phyloP scores from a whole-genome alignment of 2,797 vertebrate genomes.

The Malurus leucopterus region DNA sequence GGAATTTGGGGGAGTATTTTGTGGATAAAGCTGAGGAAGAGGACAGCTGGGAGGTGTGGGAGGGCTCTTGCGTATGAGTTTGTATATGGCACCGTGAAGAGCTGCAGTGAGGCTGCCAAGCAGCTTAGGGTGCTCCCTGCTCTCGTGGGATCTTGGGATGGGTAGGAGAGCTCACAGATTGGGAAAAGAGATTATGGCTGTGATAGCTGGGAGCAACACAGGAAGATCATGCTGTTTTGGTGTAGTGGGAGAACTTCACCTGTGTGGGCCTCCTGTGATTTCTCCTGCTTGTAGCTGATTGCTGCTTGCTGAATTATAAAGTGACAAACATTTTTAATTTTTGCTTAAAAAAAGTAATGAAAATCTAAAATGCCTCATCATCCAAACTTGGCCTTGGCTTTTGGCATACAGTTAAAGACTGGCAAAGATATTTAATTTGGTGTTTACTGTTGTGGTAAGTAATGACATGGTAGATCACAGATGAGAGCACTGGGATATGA shows the following conservation, averaged over 20 bases:
- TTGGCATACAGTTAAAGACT: background rate
- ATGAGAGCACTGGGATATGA: background rate
- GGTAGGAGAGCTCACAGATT: background rate
- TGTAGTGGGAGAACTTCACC: background rate
- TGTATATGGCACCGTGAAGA: rapidly evolving
- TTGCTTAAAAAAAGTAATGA: background rate
- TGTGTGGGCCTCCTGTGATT: background rate
- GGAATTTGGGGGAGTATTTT: background rate
- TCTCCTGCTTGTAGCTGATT: background rate
- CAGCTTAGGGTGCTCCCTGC: background rate
- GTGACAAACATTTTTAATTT: background rate
- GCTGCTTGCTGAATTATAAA: background rate
- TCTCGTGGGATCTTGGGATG: background rate
- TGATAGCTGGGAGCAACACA: background rate
- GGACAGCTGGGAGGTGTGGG: background rate
- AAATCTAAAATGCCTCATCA: background rate
- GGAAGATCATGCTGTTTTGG: background rate
- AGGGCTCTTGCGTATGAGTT: background rate
- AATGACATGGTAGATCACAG: background rate
- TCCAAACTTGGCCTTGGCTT: background rate
- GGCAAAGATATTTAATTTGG: background rate
- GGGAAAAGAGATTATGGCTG: background rate
- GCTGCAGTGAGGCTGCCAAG: background rate
- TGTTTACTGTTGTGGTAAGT: background rate
- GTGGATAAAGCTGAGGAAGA: background rate